These are phyloP conservation scores for Caenorhabditis sulstoni DNA, from an alignment of 2,888 invertebrate species.

Conservation along the genomic window DNA sequence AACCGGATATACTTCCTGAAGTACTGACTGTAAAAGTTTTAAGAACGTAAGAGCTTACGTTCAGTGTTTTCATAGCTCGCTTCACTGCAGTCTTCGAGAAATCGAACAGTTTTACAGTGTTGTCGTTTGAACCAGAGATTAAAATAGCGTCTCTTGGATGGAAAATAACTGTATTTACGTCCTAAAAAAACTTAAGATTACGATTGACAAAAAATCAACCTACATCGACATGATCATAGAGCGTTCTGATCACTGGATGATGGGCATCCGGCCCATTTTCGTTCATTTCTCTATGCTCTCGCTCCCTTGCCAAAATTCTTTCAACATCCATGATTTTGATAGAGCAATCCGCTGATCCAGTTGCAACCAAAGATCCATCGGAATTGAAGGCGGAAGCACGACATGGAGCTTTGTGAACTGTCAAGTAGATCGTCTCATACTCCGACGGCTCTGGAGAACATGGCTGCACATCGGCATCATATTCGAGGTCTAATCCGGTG, in stretches of 20 bases:
- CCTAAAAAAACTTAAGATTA: constrained; percentile 82
- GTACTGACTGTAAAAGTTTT: not conserved
- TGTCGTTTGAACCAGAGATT: constrained; percentile 94
- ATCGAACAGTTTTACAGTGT: constrained; percentile 95
- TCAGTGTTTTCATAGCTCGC: constrained; percentile 94
- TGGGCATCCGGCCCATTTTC: constrained; percentile 83
- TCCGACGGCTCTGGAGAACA: constrained; percentile 94
- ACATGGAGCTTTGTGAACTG: constrained; percentile 95
- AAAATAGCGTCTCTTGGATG: constrained; percentile 95
- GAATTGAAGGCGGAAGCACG: constrained; percentile 95
- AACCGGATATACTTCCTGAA: constrained; percentile 92
- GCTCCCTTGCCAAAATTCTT: constrained; percentile 97
- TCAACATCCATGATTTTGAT: constrained; percentile 99
- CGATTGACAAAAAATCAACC: constrained; percentile 20
- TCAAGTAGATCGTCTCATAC: constrained; percentile 98
- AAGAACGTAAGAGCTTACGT: constrained; percentile 42
- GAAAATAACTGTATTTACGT: constrained; percentile 96
- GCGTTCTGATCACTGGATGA: constrained; percentile 96
- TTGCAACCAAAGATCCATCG: constrained; percentile 96
- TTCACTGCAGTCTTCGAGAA: constrained; percentile 98
- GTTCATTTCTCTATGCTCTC: constrained; percentile 82
- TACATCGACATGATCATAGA: constrained; percentile 94
- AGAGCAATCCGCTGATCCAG: constrained; percentile 97
- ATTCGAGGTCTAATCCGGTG: constrained; percentile 91
- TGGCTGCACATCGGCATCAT: constrained; percentile 88